phyloP scores from a whole-genome alignment of 2,797 vertebrate genomes.

The Pelodytes ibericus region DNA sequence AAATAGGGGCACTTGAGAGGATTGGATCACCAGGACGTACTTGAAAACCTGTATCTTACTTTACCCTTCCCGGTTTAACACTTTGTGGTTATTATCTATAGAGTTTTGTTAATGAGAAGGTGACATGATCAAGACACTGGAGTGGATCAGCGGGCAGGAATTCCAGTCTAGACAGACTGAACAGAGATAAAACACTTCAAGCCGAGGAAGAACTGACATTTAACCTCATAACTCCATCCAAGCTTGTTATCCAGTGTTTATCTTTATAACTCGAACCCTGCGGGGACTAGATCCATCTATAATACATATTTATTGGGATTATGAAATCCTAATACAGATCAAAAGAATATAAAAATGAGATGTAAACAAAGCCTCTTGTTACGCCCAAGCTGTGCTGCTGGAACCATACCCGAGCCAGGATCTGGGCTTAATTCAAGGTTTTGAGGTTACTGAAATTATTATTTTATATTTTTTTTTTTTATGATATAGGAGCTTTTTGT shows the following conservation, averaged over 20 bases:
- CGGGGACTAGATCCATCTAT: not conserved
- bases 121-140: too few species aligned
- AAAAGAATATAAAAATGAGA: not conserved
- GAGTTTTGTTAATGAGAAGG: too few species aligned
- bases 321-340: not conserved
- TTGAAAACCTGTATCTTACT: too few species aligned
- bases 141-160: too few species aligned
- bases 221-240: not conserved
- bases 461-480: too few species aligned
- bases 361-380: not conserved
- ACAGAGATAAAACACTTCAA: not conserved
- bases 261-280: not conserved
- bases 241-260: not conserved
- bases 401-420: not conserved
- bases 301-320: not conserved
- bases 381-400: not conserved
- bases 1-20: too few species aligned
- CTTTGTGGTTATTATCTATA: too few species aligned
- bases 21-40: too few species aligned
- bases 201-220: not conserved
- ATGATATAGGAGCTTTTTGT: not conserved
- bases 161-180: not conserved
- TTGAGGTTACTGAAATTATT: not conserved
- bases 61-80: too few species aligned
- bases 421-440: not conserved